phyloP scores from a whole-genome alignment of 2,888 invertebrate species.

The Thymelicus sylvestris region DNA sequence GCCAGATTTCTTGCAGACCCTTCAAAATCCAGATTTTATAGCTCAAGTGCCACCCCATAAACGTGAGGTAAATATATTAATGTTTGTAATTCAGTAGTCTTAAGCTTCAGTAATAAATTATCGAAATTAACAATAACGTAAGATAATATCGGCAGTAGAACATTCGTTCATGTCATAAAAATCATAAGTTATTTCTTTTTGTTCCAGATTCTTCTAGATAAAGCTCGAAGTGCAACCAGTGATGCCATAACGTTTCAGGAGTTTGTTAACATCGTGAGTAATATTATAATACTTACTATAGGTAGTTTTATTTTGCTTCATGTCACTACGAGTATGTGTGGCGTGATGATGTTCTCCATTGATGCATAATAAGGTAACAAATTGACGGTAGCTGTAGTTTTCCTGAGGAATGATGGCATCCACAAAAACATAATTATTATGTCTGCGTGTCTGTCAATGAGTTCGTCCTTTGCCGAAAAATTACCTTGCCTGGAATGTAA shows the following conservation, averaged over 20 bases:
- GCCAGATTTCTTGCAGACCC: conserved; percentile 91
- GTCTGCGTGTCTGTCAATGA: conserved; percentile 28
- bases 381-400: conserved; percentile 9
- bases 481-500: conserved; percentile 34
- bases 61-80: conserved; percentile 83
- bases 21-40: conserved; percentile 91
- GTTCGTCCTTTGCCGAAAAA: conserved; percentile 34
- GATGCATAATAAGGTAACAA: neutral
- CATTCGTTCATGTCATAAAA: neutral
- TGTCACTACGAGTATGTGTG: neutral
- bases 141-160: neutral
- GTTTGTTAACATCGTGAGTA: conserved; percentile 97
- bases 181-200: conserved; percentile 22
- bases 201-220: conserved; percentile 87
- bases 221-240: conserved; percentile 88
- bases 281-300: neutral
- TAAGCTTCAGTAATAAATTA: neutral
- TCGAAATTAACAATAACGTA: neutral
- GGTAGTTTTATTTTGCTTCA: neutral
- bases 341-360: neutral
- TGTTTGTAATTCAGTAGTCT: neutral
- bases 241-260: conserved; percentile 96
- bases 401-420: neutral
- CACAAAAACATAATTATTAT: conserved; percentile 33
- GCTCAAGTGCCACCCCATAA: conserved; percentile 90